A percentile compares a stretch with the other conserved stretches of the same genome.
phyloP scores from a whole-genome alignment of 2,797 vertebrate species.

The Mus spretus region DNA sequence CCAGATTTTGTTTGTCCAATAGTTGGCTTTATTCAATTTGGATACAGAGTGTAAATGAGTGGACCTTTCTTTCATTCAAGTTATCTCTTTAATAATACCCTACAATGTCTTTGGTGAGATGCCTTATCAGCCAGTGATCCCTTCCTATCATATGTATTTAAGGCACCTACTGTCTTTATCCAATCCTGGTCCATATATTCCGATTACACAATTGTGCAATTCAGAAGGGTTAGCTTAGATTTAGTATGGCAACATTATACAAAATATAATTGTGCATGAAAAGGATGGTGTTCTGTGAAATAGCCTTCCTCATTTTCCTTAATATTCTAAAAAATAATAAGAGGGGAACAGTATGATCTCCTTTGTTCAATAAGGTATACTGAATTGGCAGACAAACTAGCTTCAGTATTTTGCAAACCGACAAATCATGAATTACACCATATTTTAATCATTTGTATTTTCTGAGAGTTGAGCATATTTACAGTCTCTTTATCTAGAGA shows the following conservation, averaged over 20 bases:
- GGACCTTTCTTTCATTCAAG: not conserved
- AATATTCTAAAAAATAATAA: not conserved
- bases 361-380: not conserved
- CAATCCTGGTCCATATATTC: not conserved
- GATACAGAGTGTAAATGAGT: not conserved
- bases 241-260: not conserved
- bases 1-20: not conserved
- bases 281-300: not conserved
- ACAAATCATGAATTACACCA: not conserved
- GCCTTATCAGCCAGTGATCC: not conserved
- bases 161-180: not conserved
- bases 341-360: not conserved
- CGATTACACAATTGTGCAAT: not conserved
- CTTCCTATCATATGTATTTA: not conserved
- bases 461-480: not conserved
- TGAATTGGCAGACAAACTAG: not conserved
- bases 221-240: not conserved
- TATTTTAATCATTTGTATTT: slow-evolving; percentile 5
- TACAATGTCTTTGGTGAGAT: not conserved
- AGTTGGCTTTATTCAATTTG: not conserved
- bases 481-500: not conserved
- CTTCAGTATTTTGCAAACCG: not conserved
- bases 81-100: not conserved
- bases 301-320: not conserved
- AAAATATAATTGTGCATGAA: not conserved